Evolutionary conservation across 2,797 vertebrate species (phyloP).

Genomic region (Todus mexicanus): DNA sequence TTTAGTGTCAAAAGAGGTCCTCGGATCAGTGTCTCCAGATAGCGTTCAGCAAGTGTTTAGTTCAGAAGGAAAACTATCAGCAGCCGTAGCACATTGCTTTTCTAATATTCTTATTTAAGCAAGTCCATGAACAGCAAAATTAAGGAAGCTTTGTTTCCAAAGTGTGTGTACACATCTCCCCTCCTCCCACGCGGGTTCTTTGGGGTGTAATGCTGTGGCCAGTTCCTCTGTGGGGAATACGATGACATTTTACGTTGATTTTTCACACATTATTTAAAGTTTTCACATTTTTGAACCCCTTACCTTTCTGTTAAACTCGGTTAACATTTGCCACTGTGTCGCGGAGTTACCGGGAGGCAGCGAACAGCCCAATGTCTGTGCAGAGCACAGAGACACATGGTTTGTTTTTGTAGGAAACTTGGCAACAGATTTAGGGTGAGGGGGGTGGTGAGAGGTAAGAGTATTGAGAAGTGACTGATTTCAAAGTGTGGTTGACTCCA

Average conservation of each 20-base stretch:
- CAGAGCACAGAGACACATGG: background rate
- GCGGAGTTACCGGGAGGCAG: background rate
- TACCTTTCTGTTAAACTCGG: background rate
- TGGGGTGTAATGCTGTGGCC: background rate
- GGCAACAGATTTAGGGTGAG: background rate
- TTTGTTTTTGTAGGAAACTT: background rate
- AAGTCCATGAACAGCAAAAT: background rate
- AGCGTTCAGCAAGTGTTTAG: background rate
- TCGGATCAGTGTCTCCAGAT: background rate
- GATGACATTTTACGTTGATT: background rate
- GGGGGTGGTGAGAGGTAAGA: background rate
- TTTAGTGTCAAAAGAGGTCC: background rate
- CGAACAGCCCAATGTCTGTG: background rate
- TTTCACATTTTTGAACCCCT: background rate
- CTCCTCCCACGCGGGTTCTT: background rate
- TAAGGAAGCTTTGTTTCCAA: background rate
- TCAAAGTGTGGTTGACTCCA: background rate
- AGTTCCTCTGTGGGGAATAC: background rate
- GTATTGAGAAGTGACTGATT: background rate
- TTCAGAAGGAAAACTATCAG: background rate
- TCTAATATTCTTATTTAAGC: background rate
- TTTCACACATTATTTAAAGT: background rate
- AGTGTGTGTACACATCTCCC: accelerated
- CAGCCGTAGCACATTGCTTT: background rate
- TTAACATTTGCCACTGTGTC: background rate